phyloP scores from a whole-genome alignment of 2,888 invertebrate genomes.

The Ophraella communa region DNA sequence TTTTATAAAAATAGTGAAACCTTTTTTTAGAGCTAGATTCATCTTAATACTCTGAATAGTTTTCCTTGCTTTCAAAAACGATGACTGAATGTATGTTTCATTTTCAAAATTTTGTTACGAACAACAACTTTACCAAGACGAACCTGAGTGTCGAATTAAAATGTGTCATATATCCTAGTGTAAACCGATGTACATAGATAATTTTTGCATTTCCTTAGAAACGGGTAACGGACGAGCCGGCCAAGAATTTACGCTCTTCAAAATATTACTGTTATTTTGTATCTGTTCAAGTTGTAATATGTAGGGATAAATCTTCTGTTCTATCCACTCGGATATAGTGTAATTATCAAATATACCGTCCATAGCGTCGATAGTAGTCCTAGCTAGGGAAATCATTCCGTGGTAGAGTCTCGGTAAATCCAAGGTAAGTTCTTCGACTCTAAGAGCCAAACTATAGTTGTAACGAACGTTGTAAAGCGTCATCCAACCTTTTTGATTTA shows the following conservation, averaged over 20 bases:
- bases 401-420: slow-evolving; percentile 67
- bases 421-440: slow-evolving; percentile 68
- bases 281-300: slow-evolving; percentile 63
- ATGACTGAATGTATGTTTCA: no score
- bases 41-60: no score
- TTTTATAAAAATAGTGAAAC: no score
- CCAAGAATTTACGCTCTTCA: slow-evolving; percentile 66
- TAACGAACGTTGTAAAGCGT: slow-evolving; percentile 73
- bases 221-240: slow-evolving; percentile 67
- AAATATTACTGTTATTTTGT: slow-evolving; percentile 61
- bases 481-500: slow-evolving; percentile 67
- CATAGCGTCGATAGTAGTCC: slow-evolving; percentile 65
- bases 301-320: slow-evolving; percentile 69
- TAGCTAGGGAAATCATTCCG: slow-evolving; percentile 63
- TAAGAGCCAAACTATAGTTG: slow-evolving; percentile 71
- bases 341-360: slow-evolving; percentile 67
- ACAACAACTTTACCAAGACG: no score
- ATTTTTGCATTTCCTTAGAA: slow-evolving; percentile 59
- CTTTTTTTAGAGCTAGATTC: no score
- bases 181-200: slow-evolving; percentile 53
- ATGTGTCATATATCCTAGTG: slow-evolving; percentile 16
- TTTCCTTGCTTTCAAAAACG: no score
- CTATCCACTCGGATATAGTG: slow-evolving; percentile 71
- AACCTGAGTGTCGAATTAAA: not conserved
- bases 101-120: no score